Evolutionary conservation across 2,888 invertebrate species (phyloP), one percentile per base, ranked within the genome.

Genomic region (Macrosiphum euphorbiae): DNA sequence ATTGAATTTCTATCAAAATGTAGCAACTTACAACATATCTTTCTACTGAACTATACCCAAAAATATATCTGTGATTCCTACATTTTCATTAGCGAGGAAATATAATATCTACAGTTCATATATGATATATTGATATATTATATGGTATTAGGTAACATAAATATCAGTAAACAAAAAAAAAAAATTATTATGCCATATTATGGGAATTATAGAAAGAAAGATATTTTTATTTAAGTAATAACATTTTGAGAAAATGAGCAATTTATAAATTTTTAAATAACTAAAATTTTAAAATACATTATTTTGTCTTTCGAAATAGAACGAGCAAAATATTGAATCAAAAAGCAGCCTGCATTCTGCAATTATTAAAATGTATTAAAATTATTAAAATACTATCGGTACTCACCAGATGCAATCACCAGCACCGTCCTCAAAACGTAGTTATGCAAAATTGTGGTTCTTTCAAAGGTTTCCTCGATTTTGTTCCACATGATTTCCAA

Each of bases 401-500:
- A 95, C 96, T 96, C 95, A 97, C 97, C 97, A 94, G 97, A 96
- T 61, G 96, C 95, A 24, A 96, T 95, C 5, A 97, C 97, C 92
- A 97, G 96, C 0, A 96, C 95, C 1, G 96, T 96, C 93, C 97
- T 96, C 89, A 98, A 96, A 55, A 97, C 96, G 96, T 98, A 98
- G 96, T 99, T 98, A 10, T 95, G 95, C 13, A 95, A 88, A 28
- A 84, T 95, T 28, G 94, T 94, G 90, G 97, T 97, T 95, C 97
- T 97, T 55, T 96, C 96, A 96, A 97, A 97, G 95, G 96, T 97
- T 0, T 98, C 97, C 95, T 98, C 97, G 92, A 99, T 96, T 92
- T 96, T 96, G 95, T 97, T 98, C 98, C 99, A 99, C 94, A 97
- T 97, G 95, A 99, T 98, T 95, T 98, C 98, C 94, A 99, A 97